A percentile compares a stretch with the other conserved stretches of the same genome.
These are phyloP conservation scores for Parapsyche elsis DNA, from an alignment of 1,140 invertebrate genomes.

Conservation along the genomic window DNA sequence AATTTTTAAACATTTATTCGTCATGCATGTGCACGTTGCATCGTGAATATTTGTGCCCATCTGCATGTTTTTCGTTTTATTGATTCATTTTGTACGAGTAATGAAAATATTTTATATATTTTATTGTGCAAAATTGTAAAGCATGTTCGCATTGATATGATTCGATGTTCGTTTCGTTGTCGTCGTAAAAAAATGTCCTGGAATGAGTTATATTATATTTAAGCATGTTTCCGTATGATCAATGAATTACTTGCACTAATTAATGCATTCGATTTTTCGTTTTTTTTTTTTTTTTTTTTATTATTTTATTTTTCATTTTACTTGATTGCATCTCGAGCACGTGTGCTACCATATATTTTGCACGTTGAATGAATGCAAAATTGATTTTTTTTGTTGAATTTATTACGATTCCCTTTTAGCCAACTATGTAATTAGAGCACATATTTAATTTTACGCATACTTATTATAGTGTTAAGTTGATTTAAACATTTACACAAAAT, in stretches of 20 bases:
- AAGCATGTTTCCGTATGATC: not conserved
- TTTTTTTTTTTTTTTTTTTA: not conserved
- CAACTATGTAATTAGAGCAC: too few relatives aligned
- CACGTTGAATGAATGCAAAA: not conserved
- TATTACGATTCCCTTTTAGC: not conserved
- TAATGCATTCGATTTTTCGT: not conserved
- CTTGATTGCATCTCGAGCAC: not conserved
- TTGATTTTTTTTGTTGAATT: not conserved
- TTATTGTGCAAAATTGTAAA: not conserved
- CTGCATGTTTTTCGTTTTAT: not conserved
- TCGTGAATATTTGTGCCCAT: not conserved
- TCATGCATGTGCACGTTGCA: conserved; percentile 11
- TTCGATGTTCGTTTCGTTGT: not conserved
- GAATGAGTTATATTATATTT: not conserved
- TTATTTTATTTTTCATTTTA: not conserved
- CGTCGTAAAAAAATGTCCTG: not conserved
- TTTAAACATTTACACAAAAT: conserved; percentile 10
- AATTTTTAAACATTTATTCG: not conserved
- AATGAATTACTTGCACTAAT: too few relatives aligned
- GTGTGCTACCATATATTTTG: not conserved
- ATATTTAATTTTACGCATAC: too few relatives aligned
- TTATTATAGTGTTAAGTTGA: not conserved
- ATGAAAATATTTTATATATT: not conserved
- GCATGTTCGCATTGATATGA: not conserved
- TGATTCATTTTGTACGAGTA: too few relatives aligned